Evolutionary conservation across 1,140 invertebrate genomes (phyloP).

Genomic region (Drosophila pallidifrons): DNA sequence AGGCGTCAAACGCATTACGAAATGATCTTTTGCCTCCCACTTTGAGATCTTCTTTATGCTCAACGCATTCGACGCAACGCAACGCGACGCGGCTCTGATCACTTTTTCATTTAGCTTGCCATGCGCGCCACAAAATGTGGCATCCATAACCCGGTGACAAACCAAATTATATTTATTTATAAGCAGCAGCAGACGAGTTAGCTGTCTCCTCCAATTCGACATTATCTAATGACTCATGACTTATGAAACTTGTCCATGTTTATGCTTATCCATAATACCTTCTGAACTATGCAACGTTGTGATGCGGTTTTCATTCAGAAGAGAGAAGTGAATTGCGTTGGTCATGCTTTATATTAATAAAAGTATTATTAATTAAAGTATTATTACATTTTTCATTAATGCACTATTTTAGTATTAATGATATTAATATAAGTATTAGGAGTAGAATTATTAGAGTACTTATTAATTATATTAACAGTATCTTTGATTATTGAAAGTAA

Average conservation of each 20-base stretch:
- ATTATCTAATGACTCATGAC: constrained; percentile 17
- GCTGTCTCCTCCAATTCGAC: constrained; percentile 5
- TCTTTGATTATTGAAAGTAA: no score
- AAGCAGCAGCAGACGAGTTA: constrained; percentile 8
- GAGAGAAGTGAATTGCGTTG: not conserved
- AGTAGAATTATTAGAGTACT: no score
- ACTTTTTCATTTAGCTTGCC: constrained; percentile 20
- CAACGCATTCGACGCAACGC: constrained; percentile 7
- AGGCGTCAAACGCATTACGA: constrained; percentile 58
- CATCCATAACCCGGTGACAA: constrained; percentile 36
- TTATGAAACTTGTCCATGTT: constrained; percentile 12
- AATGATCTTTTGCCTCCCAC: constrained; percentile 60
- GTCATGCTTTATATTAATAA: no score
- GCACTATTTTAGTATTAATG: no score
- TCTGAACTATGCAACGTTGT: not conserved
- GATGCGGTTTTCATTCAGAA: not conserved
- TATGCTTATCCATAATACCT: constrained; percentile 4
- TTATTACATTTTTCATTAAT: no score
- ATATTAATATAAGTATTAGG: no score
- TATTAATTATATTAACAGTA: no score
- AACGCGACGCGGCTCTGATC: constrained; percentile 29
- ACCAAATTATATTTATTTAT: constrained; percentile 48
- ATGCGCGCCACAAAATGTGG: constrained; percentile 31
- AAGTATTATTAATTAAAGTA: no score
- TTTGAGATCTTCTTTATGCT: constrained; percentile 40